Conservation (phyloP, 2,113 vertebrate species). For the Bagarius yarrelli region DNA sequence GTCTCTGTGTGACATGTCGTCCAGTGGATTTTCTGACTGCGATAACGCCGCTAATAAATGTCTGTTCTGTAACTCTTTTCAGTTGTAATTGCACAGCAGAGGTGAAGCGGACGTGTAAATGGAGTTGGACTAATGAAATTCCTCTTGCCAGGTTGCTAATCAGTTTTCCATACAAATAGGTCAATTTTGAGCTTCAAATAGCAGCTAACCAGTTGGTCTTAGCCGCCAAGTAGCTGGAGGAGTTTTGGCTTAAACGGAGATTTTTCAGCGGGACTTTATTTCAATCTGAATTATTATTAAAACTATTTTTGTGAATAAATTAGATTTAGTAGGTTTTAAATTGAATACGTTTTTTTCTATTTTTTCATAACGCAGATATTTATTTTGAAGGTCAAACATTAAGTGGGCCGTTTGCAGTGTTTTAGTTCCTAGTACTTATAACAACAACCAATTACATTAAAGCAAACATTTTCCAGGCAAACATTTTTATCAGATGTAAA, state of each 20-base stretch:
- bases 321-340: no score
- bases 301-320: no score
- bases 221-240: constrained; percentile 15
- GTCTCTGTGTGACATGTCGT: no score
- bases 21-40: no score
- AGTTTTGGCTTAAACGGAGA: not conserved
- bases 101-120: not conserved
- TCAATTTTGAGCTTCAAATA: constrained; percentile 38
- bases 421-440: no score
- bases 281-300: not conserved
- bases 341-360: no score
- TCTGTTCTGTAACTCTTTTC: constrained; percentile 9
- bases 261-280: not conserved
- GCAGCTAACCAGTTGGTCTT: constrained; percentile 22
- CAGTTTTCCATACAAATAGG: constrained; percentile 49
- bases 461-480: no score
- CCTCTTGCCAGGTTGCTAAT: constrained; percentile 18
- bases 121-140: not conserved
- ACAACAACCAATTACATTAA: no score
- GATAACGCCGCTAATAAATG: not conserved
- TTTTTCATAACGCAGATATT: no score
- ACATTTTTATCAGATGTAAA: no score
- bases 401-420: no score
- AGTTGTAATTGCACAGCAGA: not conserved
- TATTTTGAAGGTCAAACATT: no score